Percentiles rank a stretch among this genome's conserved stretches.
These are phyloP conservation scores for Acanthaster planci DNA, from an alignment of 35 echinoderm and acorn worm species.

Conservation along the genomic window DNA sequence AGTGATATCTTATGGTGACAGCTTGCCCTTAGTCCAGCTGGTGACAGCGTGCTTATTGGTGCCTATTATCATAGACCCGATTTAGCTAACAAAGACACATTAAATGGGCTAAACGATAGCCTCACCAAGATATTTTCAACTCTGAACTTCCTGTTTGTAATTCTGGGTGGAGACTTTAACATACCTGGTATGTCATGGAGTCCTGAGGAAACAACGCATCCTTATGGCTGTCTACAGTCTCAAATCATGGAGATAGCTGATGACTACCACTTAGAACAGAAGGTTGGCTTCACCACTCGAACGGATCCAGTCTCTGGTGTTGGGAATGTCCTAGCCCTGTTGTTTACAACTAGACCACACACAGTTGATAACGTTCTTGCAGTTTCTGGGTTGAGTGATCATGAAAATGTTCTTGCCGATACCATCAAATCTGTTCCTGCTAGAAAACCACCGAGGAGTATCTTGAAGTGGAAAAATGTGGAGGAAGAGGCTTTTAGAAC, in stretches of 20 bases:
- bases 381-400: constrained; percentile 6
- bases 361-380: background rate
- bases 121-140: background rate
- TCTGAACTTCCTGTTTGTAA: background rate
- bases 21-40: background rate
- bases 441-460: background rate
- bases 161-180: constrained; percentile 52
- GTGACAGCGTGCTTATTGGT: background rate
- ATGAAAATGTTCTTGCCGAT: background rate
- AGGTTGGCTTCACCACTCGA: constrained; percentile 6
- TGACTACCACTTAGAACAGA: constrained; percentile 40
- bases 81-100: background rate
- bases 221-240: constrained; percentile 10
- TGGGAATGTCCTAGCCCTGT: constrained; percentile 32
- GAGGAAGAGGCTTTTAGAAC: constrained; percentile 9
- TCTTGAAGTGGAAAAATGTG: constrained; percentile 28
- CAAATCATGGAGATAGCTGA: constrained; percentile 8
- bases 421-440: background rate
- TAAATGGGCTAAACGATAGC: background rate
- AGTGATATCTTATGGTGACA: background rate
- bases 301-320: background rate
- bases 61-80: background rate
- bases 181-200: constrained; percentile 32
- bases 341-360: constrained; percentile 17
- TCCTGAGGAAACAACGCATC: background rate